Percentiles rank a stretch among this genome's conserved stretches.
phyloP scores from a whole-genome alignment of 1,140 invertebrate genomes.

The Anastatus disparis region DNA sequence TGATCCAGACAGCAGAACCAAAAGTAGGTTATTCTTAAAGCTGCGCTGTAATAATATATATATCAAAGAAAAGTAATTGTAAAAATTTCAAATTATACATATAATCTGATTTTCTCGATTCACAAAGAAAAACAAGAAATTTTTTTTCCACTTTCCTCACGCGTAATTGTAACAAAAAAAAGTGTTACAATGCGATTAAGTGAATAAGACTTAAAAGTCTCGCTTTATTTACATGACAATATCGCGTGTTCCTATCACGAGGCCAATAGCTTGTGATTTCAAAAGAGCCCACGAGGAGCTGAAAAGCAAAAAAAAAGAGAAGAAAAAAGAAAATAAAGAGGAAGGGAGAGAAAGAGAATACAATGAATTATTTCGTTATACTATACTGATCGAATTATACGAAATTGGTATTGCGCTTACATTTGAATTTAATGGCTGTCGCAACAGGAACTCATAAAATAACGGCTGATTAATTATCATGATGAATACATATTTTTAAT shows the following conservation, averaged over 20 bases:
- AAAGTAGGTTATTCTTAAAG: conserved; percentile 25
- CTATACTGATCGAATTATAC: not conserved
- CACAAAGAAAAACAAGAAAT: conserved; percentile 3
- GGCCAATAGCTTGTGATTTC: conserved; percentile 8
- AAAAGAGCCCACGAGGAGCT: too few relatives aligned
- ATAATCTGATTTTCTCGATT: not conserved
- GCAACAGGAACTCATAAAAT: not conserved
- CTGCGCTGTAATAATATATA: not conserved
- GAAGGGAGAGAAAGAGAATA: not conserved
- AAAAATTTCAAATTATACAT: too few relatives aligned
- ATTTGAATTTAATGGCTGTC: conserved; percentile 2
- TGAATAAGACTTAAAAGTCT: not conserved
- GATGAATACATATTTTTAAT: not conserved
- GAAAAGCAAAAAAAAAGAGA: not conserved
- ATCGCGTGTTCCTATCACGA: conserved; percentile 13
- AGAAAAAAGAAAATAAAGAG: not conserved
- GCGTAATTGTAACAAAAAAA: conserved; percentile 28
- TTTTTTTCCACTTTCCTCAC: not conserved
- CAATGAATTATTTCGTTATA: too few relatives aligned
- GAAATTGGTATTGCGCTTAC: not conserved
- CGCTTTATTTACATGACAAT: conserved; percentile 31
- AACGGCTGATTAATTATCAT: not conserved
- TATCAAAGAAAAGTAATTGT: conserved; percentile 10
- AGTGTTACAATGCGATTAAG: conserved; percentile 13
- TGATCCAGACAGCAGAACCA: not conserved